Base-by-base conservation (phyloP, 2,113 vertebrate genomes). In the Ammodytes marinus region DNA sequence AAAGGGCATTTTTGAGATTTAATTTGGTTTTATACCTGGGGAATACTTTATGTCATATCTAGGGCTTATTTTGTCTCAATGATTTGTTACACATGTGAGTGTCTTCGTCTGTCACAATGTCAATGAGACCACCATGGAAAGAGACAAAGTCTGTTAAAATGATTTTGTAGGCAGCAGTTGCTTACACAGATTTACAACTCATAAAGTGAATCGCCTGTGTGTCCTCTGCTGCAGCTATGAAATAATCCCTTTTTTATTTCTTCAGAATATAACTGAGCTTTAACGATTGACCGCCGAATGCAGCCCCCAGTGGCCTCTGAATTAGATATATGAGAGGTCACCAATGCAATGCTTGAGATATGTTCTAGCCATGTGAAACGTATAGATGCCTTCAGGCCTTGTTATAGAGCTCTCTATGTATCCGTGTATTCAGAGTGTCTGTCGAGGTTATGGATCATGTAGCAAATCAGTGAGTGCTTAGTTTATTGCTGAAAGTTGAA, bases 311-410 rank as follows among this genome's bases (percentile, higher is more conserved):
- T 66, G 69, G 70, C 52, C 61, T 65, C 42, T 83, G 15, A 52
- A 79, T 52, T 77, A 53, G 59, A 87, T 68, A 85, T 83, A 80
- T 43, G 52, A 46, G 52, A 15, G 69, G 59, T 14, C n/a, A 52
- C 39, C 68, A 77, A 78, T 82, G 73, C 58, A 66, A 13, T 57
- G 39, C 76, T 17, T 60, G 47, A 70, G 66, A 80, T 63, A 71
- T 80, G 70, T 39, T 19, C 27, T 11, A 77, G 65, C 63, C 39
- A 69, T 74, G 82, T 80, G 52, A 86, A 79, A 45, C 9, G 57
- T 80, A 87, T 79, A 58, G 46, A 72, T 67, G 78, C 60, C 57
- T 64, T 61, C 14, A 63, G 83, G 83, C 66, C 37, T 12, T 5
- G 17, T 58, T 12, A 47, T 12, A 47, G 37, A 47, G 65, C 57